Conservation (phyloP, 2,113 vertebrate species). For the Pongo pygmaeus region DNA sequence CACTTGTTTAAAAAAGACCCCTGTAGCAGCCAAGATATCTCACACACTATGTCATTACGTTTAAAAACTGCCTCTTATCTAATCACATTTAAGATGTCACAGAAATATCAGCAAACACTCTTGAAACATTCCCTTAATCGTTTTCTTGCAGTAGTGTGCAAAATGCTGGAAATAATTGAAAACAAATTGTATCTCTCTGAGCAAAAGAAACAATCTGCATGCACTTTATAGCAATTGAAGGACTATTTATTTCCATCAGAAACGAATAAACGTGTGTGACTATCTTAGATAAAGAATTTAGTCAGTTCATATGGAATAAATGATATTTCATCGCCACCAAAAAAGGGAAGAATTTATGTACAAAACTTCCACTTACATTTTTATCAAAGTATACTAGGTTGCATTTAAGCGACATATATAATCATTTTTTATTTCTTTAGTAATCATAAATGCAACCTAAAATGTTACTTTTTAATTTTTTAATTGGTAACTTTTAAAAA, state of each 20-base stretch:
- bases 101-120: constrained; percentile 22
- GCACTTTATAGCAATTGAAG: not conserved
- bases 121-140: constrained; percentile 13
- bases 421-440: not conserved
- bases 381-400: not conserved
- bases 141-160: not conserved
- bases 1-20: not conserved
- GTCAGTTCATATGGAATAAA: not conserved
- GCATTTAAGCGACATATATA: not conserved
- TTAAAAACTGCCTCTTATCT: not conserved
- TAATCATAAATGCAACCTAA: not conserved
- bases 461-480: not conserved
- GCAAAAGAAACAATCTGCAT: not conserved
- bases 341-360: not conserved
- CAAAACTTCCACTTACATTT: not conserved
- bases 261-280: not conserved
- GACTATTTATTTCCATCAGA: not conserved
- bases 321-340: not conserved
- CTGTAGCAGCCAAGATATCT: not conserved
- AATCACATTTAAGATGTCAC: constrained; percentile 12
- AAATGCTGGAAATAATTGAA: constrained; percentile 56
- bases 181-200: constrained; percentile 24
- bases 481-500: not conserved
- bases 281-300: constrained; percentile 19
- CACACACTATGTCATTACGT: not conserved